Percentiles rank a stretch among this genome's conserved stretches.
These are phyloP conservation scores for Tillus elongatus DNA, from an alignment of 2,888 invertebrate genomes.

Conservation along the genomic window DNA sequence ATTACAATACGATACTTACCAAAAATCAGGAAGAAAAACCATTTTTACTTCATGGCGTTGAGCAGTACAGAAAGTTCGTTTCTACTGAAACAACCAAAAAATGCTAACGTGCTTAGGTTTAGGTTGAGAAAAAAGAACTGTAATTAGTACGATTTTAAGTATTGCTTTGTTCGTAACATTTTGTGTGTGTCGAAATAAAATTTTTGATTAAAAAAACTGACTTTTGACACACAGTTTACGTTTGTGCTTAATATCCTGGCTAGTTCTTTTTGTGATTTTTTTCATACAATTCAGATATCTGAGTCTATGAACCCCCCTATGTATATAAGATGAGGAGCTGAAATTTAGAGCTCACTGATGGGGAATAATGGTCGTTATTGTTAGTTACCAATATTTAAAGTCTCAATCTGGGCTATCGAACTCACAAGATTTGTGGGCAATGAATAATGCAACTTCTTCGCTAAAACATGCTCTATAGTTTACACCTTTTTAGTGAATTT, in stretches of 20 bases:
- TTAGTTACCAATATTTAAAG: too few relatives aligned
- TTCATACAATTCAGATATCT: slow-evolving; percentile 1
- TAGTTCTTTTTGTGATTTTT: background rate
- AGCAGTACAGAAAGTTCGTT: background rate
- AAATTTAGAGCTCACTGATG: background rate
- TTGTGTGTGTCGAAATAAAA: background rate
- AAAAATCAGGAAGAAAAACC: slow-evolving; percentile 1
- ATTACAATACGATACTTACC: slow-evolving; percentile 1
- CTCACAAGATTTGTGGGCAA: too few relatives aligned
- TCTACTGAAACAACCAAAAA: slow-evolving; percentile 1
- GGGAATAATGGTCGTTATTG: too few relatives aligned
- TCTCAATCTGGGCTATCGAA: too few relatives aligned
- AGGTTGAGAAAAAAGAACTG: slow-evolving; percentile 3
- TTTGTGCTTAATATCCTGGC: slow-evolving; percentile 2
- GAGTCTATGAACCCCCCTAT: background rate
- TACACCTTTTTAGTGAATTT: too few relatives aligned
- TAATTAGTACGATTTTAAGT: background rate
- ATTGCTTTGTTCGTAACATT: background rate
- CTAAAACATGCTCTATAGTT: too few relatives aligned
- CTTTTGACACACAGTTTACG: background rate
- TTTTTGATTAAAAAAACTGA: background rate
- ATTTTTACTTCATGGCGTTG: background rate
- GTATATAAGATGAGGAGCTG: slow-evolving; percentile 3
- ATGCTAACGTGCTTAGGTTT: slow-evolving; percentile 1
- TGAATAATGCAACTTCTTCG: too few relatives aligned